Evolutionary conservation across 2,888 invertebrate genomes (phyloP).

Genomic region (Nasonovia ribisnigri): DNA sequence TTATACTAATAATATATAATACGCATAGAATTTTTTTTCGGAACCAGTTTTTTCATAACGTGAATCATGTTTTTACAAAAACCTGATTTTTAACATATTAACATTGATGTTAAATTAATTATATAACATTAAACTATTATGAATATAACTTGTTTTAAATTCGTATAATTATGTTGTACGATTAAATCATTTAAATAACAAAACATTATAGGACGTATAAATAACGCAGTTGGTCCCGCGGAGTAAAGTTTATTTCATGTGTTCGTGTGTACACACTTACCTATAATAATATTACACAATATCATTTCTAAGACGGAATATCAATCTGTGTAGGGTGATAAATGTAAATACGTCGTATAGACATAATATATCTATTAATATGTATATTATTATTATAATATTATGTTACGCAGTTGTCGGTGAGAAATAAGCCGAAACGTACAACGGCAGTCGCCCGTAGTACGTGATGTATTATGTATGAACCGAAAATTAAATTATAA

Average conservation of each 20-base stretch:
- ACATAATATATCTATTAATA: neutral
- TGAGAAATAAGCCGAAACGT: neutral
- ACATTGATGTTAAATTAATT: slow-evolving; percentile 49
- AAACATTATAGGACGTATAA: neutral
- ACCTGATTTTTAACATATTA: slow-evolving; percentile 36
- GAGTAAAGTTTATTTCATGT: neutral
- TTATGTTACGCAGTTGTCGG: neutral
- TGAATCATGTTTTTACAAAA: slow-evolving; percentile 37
- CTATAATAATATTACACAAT: neutral
- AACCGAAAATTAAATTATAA: neutral
- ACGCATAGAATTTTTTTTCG: neutral
- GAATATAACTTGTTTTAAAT: slow-evolving; percentile 33
- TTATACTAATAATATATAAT: neutral
- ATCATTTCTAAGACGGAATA: neutral
- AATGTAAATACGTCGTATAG: neutral
- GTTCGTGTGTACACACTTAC: neutral
- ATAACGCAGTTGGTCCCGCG: neutral
- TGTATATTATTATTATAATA: neutral
- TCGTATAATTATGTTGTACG: neutral
- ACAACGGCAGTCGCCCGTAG: neutral
- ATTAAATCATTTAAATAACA: slow-evolving; percentile 1
- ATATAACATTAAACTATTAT: neutral
- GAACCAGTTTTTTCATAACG: slow-evolving; percentile 26
- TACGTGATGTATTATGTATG: neutral
- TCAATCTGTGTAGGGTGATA: neutral